A percentile compares a stretch with the other conserved stretches of the same genome.
Evolutionary conservation across 2,888 invertebrate genomes (phyloP).

Genomic region (Eupithecia inturbata): DNA sequence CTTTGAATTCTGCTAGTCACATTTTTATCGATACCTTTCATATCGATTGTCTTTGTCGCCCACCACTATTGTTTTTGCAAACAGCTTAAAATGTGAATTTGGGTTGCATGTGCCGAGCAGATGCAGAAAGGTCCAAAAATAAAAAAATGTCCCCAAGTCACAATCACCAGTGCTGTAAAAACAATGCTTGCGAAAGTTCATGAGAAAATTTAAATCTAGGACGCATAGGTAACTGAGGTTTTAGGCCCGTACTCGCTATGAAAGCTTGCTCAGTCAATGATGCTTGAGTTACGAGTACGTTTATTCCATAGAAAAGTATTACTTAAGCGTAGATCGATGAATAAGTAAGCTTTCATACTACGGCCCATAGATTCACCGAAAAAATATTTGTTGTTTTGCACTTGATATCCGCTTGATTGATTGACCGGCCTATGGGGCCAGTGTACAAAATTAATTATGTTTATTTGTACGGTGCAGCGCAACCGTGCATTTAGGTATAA

Average conservation of each 20-base stretch:
- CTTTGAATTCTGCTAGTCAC: not conserved
- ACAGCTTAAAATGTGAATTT: conserved; percentile 67
- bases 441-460: no score
- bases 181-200: conserved; percentile 56
- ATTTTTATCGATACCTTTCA: not conserved
- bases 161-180: conserved; percentile 62
- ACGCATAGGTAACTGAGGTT: no score
- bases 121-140: conserved; percentile 66
- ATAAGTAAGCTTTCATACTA: no score
- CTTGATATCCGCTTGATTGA: not conserved
- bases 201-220: conserved; percentile 27
- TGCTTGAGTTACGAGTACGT: no score
- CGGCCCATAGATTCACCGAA: no score
- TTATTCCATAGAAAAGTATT: no score
- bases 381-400: no score
- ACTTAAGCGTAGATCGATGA: no score
- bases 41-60: not conserved
- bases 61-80: conserved; percentile 69
- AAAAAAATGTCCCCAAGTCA: conserved; percentile 60
- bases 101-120: conserved; percentile 75
- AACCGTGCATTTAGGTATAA: no score
- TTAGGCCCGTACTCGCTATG: no score
- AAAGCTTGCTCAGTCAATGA: no score
- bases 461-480: no score
- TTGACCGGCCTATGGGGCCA: not conserved